Conservation (phyloP, 2,113 vertebrate genomes). For the Spheniscus mendiculus region DNA sequence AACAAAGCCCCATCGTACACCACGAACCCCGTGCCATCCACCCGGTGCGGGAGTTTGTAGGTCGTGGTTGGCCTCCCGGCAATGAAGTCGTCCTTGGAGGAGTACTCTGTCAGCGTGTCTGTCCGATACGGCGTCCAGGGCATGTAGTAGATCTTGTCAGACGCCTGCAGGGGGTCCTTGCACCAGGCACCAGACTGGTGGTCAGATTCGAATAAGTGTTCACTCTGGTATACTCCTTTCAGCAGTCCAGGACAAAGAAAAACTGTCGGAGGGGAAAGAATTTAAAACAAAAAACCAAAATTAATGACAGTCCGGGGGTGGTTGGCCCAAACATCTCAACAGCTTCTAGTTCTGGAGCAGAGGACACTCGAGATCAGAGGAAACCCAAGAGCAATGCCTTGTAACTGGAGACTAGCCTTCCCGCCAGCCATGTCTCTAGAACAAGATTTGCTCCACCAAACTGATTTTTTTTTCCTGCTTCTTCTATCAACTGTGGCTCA, state of each 20-base stretch:
- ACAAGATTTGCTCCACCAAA: constrained; percentile 1
- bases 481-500: background rate
- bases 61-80: constrained; percentile 95
- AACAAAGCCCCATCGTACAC: constrained; percentile 97
- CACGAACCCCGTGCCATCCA: constrained; percentile 96
- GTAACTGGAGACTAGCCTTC: constrained; percentile 2
- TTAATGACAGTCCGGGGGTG: background rate
- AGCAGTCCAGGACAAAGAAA: constrained; percentile 98
- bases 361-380: background rate
- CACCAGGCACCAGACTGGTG: constrained; percentile 99
- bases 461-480: background rate
- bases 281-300: constrained; percentile 65
- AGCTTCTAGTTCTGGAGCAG: constrained; percentile 3
- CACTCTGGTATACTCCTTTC: constrained; percentile 96
- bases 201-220: constrained; percentile 97
- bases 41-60: constrained; percentile 95
- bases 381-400: constrained; percentile 14
- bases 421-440: background rate
- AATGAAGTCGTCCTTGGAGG: constrained; percentile 97
- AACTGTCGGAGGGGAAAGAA: constrained; percentile 83
- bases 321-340: background rate
- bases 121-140: constrained; percentile 98
- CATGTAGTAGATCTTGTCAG: constrained; percentile 99
- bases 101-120: constrained; percentile 93
- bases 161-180: constrained; percentile 97